Conservation (phyloP, 2,888 invertebrate genomes). For the Luperina testacea region DNA sequence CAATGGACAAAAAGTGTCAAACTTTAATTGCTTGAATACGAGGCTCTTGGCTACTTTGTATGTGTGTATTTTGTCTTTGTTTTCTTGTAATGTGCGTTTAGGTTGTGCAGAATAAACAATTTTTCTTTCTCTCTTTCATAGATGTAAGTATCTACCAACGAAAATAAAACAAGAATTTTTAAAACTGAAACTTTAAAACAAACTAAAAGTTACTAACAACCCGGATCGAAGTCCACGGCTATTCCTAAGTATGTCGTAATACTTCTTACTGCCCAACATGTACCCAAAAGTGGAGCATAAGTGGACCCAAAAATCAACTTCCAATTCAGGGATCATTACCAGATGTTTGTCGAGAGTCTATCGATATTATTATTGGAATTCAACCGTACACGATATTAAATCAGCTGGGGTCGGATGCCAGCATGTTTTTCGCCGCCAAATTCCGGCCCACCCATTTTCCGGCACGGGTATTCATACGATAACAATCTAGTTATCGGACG, state of each 20-base stretch:
- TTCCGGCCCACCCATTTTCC: constrained; percentile 74
- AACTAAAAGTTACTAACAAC: constrained; percentile 7
- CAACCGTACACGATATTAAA: constrained; percentile 73
- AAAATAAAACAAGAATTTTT: background rate
- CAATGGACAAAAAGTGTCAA: background rate
- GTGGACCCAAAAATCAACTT: constrained; percentile 50
- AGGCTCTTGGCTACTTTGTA: background rate
- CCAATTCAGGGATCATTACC: constrained; percentile 48
- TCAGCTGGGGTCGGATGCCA: constrained; percentile 68
- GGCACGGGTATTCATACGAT: constrained; percentile 76
- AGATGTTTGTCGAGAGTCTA: constrained; percentile 54
- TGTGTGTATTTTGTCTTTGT: background rate
- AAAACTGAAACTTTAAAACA: background rate
- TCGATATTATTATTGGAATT: constrained; percentile 69
- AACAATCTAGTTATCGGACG: constrained; percentile 81
- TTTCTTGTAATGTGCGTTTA: background rate
- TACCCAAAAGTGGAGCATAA: constrained; percentile 42
- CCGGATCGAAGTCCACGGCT: background rate
- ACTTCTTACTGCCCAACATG: constrained; percentile 16
- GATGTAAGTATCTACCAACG: background rate
- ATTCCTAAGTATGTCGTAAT: constrained; percentile 7
- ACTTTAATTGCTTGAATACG: background rate
- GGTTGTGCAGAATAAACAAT: background rate
- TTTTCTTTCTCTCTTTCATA: background rate
- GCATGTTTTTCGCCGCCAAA: constrained; percentile 76